phyloP scores from a whole-genome alignment of 2,113 vertebrate genomes.

The Abramis brama region DNA sequence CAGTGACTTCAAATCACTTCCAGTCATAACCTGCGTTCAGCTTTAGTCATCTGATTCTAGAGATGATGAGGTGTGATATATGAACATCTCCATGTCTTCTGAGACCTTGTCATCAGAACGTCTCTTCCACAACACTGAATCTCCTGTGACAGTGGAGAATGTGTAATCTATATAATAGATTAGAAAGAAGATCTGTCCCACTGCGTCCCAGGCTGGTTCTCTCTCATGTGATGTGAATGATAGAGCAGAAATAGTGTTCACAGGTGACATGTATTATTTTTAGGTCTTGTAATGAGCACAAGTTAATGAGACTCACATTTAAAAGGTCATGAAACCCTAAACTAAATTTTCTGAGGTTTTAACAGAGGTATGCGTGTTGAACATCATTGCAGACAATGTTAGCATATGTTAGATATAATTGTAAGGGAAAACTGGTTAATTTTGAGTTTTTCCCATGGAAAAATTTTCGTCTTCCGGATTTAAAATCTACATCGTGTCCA shows the following conservation, averaged over 20 bases:
- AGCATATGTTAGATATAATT: too few relatives aligned
- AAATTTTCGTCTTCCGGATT: too few relatives aligned
- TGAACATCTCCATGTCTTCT: background rate
- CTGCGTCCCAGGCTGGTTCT: background rate
- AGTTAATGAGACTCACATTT: background rate
- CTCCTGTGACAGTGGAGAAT: background rate
- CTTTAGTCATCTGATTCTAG: conserved; percentile 1
- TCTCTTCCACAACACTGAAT: background rate
- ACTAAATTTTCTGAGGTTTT: too few relatives aligned
- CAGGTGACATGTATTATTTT: background rate
- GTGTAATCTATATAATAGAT: background rate
- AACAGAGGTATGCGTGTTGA: too few relatives aligned
- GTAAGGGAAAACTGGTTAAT: too few relatives aligned
- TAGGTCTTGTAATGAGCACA: background rate
- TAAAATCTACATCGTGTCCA: too few relatives aligned
- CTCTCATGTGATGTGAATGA: background rate
- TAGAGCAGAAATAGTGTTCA: background rate
- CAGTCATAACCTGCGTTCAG: conserved; percentile 30
- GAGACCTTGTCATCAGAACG: conserved; percentile 26
- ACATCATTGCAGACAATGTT: too few relatives aligned
- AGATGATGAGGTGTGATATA: conserved; percentile 14
- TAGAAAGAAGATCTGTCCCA: background rate
- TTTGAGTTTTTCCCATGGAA: too few relatives aligned
- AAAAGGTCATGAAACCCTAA: too few relatives aligned
- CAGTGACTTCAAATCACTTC: conserved; percentile 32